Conservation (phyloP, 2,113 vertebrate genomes). For the Apteryx owenii region DNA sequence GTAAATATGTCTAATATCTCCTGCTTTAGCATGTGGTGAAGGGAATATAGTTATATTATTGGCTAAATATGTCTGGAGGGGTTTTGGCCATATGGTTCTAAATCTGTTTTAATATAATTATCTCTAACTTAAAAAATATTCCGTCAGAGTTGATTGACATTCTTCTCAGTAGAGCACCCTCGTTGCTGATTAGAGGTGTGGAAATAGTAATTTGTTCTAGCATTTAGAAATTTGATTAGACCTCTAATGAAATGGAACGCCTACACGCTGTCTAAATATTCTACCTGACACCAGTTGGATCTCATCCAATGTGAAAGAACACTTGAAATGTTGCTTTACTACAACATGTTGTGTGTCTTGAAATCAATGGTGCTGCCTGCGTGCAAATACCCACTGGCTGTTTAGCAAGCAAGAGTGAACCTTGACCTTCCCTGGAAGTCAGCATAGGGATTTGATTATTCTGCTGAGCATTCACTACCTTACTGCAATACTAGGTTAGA, state of each 20-base stretch:
- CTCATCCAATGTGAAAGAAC: constrained; percentile 17
- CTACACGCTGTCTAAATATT: constrained; percentile 66
- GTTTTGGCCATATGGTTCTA: constrained; percentile 59
- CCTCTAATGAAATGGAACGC: constrained; percentile 54
- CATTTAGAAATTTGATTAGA: constrained; percentile 61
- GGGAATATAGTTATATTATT: constrained; percentile 44
- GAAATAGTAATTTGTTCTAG: constrained; percentile 68
- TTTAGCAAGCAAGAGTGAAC: background rate
- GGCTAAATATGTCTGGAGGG: constrained; percentile 55
- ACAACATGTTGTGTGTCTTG: constrained; percentile 23
- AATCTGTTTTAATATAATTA: constrained; percentile 68
- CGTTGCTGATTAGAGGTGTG: constrained; percentile 61
- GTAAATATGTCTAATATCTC: constrained; percentile 59
- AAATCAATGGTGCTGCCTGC: background rate
- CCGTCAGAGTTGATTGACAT: constrained; percentile 52
- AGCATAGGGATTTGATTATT: background rate
- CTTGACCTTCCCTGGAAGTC: background rate
- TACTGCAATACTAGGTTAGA: background rate
- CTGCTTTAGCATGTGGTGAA: constrained; percentile 44
- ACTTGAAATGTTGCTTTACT: constrained; percentile 24
- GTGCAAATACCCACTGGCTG: background rate
- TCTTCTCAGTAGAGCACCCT: constrained; percentile 35
- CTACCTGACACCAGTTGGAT: constrained; percentile 62
- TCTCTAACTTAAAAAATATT: constrained; percentile 55
- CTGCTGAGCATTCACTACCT: background rate